Conservation (phyloP, 2,888 invertebrate species). For the Cryptus armator region DNA sequence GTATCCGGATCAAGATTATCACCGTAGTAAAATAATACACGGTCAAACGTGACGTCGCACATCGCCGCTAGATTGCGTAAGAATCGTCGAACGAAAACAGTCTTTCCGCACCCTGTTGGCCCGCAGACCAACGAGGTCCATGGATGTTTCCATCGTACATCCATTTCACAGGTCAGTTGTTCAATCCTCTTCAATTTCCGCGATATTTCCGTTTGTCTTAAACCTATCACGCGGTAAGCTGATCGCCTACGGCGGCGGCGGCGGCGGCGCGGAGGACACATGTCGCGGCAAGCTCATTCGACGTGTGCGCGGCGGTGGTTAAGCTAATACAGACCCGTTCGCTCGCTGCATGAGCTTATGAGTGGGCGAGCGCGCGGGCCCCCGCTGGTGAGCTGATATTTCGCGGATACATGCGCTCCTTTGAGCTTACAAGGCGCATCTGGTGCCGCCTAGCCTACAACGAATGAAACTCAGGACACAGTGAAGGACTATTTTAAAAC, state of each 20-base stretch:
- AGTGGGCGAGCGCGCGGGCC: not conserved
- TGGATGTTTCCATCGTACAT: not conserved
- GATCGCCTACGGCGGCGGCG: not conserved
- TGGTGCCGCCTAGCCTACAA: not conserved
- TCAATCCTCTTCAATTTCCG: not conserved
- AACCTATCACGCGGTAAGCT: not conserved
- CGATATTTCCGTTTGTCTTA: not conserved
- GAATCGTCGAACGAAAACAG: not conserved
- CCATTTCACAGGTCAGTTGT: not conserved
- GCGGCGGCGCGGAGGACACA: not conserved
- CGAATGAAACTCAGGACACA: not conserved
- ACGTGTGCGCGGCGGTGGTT: conserved; percentile 7
- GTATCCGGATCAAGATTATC: no score
- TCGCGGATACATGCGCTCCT: not conserved
- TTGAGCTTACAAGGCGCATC: not conserved
- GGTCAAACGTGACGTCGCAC: no score
- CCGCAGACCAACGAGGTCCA: not conserved
- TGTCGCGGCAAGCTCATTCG: not conserved
- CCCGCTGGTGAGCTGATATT: not conserved
- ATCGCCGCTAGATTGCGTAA: no score
- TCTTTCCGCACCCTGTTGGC: not conserved
- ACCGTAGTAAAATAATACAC: no score
- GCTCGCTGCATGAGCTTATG: not conserved
- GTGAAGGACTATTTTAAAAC: no score
- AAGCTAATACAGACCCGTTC: not conserved